Base-by-base conservation (phyloP, 2,113 vertebrate species). In the Poeciliopsis prolifica region DNA sequence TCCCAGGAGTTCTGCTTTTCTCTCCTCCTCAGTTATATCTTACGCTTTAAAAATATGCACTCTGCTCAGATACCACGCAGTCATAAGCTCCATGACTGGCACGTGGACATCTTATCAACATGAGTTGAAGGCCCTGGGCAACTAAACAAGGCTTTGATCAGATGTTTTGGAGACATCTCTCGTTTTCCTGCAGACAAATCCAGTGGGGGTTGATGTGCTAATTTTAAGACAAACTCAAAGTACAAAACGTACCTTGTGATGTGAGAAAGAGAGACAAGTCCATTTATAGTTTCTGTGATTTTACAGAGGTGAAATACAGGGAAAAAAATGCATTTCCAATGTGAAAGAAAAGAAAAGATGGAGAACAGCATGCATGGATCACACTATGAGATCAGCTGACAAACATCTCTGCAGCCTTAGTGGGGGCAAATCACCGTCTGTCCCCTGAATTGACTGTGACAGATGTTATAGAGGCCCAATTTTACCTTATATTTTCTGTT, bases 1-100 rank as follows among this genome's bases (percentile, higher is more conserved):
- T 88, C 79, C 85, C 40, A 81, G 64, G 78, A 82, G 74, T 81
- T 77, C 71, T 65, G 22, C 74, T 78, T 70, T 76, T 26, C 65
- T 74, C 63, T 82, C 61, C 78, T 84, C 68, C 81, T 80, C 22
- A 15, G 81, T 86, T 88, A 81, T 69, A 85, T 85, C 72, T 65
- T 65, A 51, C 85, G 83, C 82, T 92, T 92, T 91, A 89, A 93
- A 94, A 92, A 93, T 91, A 93, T 90, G 90, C 87, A 88, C 83
- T 92, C 89, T 92, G 87, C 90, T 87, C 79, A 81, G 88, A 93
- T 88, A 93, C 85, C 68, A 83, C 51, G 73, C 64, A 78, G 65
- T 84, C 72, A 75, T 89, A 88, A 86, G 83, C 86, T 80, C 76
- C 69, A 77, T 89, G 86, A 89, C 89, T 86, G 85, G 76, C 89